Conservation (phyloP, 2,888 invertebrate species). For the Ramazzottius varieornatus region DNA sequence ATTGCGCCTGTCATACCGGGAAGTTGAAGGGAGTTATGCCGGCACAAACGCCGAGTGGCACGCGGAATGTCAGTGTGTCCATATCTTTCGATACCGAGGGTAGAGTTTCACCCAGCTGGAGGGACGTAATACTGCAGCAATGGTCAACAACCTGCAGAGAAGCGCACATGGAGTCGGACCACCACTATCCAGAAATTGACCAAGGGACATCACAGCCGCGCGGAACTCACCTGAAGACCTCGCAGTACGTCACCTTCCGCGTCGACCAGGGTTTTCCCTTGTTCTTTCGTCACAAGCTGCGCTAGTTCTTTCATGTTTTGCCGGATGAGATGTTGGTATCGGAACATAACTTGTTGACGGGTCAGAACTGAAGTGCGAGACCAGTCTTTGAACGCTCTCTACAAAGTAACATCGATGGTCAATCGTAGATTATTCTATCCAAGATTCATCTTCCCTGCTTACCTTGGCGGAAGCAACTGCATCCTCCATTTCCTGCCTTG, state of each 20-base stretch:
- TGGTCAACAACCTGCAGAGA: conserved; percentile 65
- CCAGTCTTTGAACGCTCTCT: conserved; percentile 48
- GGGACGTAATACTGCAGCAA: conserved; percentile 66
- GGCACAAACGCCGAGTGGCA: conserved; percentile 72
- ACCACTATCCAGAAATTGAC: too few species aligned
- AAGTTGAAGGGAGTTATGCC: conserved; percentile 97
- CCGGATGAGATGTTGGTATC: conserved; percentile 52
- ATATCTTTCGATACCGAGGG: conserved; percentile 63
- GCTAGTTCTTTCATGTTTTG: conserved; percentile 67
- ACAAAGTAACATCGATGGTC: background rate
- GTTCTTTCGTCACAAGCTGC: conserved; percentile 69
- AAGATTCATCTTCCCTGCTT: too few species aligned
- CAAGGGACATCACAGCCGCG: too few species aligned
- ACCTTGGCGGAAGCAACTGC: conserved; percentile 59
- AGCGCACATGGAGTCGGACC: too few species aligned
- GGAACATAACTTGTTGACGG: conserved; percentile 74
- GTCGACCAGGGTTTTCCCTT: conserved; percentile 85
- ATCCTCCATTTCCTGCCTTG: conserved; percentile 56
- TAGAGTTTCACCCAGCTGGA: conserved; percentile 75
- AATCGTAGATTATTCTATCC: background rate
- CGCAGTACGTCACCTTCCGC: conserved; percentile 93
- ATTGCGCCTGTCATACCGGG: conserved; percentile 35
- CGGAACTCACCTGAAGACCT: conserved; percentile 37
- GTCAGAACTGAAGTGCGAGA: conserved; percentile 65
- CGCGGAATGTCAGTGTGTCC: conserved; percentile 73